Evolutionary conservation across 2,888 invertebrate genomes (phyloP).

Genomic region (Portevinia maculata): DNA sequence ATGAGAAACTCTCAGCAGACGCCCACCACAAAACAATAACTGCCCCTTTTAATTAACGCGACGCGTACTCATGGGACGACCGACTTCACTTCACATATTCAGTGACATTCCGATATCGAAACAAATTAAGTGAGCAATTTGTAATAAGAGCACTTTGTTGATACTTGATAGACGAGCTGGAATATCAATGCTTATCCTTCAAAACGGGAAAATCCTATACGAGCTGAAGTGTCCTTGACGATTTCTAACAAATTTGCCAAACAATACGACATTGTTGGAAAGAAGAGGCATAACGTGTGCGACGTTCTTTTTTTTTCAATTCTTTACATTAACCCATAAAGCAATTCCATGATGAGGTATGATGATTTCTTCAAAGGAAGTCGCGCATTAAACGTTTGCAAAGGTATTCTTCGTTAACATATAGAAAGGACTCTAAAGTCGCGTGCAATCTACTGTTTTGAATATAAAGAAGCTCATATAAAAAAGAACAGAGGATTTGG

Average conservation of each 20-base stretch:
- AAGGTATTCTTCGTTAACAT: background rate
- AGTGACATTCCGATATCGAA: conserved; percentile 34
- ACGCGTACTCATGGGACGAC: conserved; percentile 17
- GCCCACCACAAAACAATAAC: conserved; percentile 57
- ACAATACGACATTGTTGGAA: conserved; percentile 11
- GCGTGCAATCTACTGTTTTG: conserved; percentile 57
- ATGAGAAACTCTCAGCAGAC: conserved; percentile 61
- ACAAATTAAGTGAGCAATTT: conserved; percentile 38
- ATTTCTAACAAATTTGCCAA: conserved; percentile 1
- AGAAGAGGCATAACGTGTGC: conserved; percentile 40
- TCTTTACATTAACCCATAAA: conserved; percentile 68
- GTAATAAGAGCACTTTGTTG: conserved; percentile 41
- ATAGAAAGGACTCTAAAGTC: conserved; percentile 50
- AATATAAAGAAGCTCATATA: conserved; percentile 53
- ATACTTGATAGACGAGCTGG: background rate
- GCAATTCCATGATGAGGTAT: conserved; percentile 72
- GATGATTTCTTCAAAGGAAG: conserved; percentile 64
- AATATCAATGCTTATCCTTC: conserved; percentile 2
- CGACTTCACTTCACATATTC: conserved; percentile 14
- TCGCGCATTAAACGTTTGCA: conserved; percentile 49
- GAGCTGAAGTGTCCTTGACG: conserved; percentile 46
- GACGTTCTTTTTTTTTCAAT: conserved; percentile 55
- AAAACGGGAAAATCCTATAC: conserved; percentile 3
- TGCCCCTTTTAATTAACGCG: conserved; percentile 68
- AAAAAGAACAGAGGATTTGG: conserved; percentile 13